A percentile compares a stretch with the other conserved stretches of the same genome.
Evolutionary conservation across 2,797 vertebrate species (phyloP).

Genomic region (Semaprochilodus insignis): DNA sequence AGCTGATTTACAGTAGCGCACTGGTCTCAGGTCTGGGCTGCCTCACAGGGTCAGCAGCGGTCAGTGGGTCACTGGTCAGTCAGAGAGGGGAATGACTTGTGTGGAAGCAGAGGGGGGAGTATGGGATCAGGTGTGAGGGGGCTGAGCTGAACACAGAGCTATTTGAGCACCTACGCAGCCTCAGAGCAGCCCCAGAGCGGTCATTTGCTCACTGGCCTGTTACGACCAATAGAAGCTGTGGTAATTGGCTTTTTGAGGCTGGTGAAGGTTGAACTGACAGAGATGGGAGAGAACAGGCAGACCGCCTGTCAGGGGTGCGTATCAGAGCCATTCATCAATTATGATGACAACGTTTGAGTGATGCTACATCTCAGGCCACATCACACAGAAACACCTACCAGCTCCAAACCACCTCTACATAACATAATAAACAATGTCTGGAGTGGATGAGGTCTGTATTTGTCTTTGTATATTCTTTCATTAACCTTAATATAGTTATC

Average conservation of each 20-base stretch:
- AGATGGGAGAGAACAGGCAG: slow-evolving; percentile 83
- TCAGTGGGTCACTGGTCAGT: slow-evolving; percentile 40
- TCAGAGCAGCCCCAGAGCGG: slow-evolving; percentile 77
- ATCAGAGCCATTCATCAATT: slow-evolving; percentile 83
- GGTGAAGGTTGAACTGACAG: slow-evolving; percentile 86
- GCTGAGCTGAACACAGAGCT: slow-evolving; percentile 80
- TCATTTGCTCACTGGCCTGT: slow-evolving; percentile 88
- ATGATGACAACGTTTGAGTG: slow-evolving; percentile 79
- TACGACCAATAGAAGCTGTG: slow-evolving; percentile 84
- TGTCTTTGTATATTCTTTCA: not conserved
- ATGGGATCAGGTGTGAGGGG: slow-evolving; percentile 81
- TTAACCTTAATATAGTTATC: not conserved
- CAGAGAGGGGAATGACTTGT: slow-evolving; percentile 60
- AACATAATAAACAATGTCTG: not conserved
- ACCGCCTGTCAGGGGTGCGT: slow-evolving; percentile 80
- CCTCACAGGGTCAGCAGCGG: slow-evolving; percentile 37
- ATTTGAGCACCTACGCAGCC: slow-evolving; percentile 66
- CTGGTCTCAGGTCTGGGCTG: slow-evolving; percentile 3
- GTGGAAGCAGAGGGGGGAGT: slow-evolving; percentile 69
- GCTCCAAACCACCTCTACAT: not conserved
- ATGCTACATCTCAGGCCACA: slow-evolving; percentile 66
- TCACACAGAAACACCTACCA: not conserved
- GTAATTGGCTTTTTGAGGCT: slow-evolving; percentile 92
- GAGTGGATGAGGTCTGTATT: no score
- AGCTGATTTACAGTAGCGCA: slow-evolving; percentile 43